Evolutionary conservation across 2,113 vertebrate genomes (phyloP).

Genomic region (Callopanchax toddi): DNA sequence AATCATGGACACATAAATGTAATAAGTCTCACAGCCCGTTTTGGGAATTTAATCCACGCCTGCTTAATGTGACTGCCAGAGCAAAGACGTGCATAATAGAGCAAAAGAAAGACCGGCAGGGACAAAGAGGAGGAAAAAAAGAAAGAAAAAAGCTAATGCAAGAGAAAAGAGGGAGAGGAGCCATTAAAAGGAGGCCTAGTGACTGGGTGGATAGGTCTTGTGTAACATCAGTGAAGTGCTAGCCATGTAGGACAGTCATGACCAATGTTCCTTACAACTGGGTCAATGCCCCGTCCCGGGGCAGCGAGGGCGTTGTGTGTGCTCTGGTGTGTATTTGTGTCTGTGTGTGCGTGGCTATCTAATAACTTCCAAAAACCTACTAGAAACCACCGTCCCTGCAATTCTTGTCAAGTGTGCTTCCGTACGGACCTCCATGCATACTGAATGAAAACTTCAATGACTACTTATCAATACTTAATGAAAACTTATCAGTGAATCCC

Average conservation of each 20-base stretch:
- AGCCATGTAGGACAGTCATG: constrained; percentile 74
- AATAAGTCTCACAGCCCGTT: constrained; percentile 32
- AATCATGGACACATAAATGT: constrained; percentile 29
- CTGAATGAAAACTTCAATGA: constrained; percentile 51
- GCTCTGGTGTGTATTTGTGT: constrained; percentile 12
- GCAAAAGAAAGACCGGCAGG: constrained; percentile 42
- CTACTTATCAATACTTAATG: constrained; percentile 67
- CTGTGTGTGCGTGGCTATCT: constrained; percentile 1
- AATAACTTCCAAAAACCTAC: constrained; percentile 38
- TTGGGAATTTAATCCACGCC: constrained; percentile 39
- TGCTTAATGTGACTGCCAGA: constrained; percentile 46
- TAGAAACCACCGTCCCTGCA: constrained; percentile 36
- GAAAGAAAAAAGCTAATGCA: neutral
- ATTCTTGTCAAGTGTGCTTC: constrained; percentile 52
- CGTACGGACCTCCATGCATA: constrained; percentile 38
- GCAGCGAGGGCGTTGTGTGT: constrained; percentile 56
- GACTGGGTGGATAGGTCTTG: constrained; percentile 61
- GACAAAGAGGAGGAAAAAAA: constrained; percentile 39
- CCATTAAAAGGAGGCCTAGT: constrained; percentile 54
- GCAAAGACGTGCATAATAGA: constrained; percentile 65
- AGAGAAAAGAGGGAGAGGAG: constrained; percentile 48
- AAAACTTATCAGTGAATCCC: constrained; percentile 61
- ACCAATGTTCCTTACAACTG: constrained; percentile 75
- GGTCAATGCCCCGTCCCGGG: constrained; percentile 70
- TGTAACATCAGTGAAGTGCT: constrained; percentile 65